These are phyloP conservation scores for Coelopa pilipes DNA, from an alignment of 2,888 invertebrate species.

Conservation along the genomic window DNA sequence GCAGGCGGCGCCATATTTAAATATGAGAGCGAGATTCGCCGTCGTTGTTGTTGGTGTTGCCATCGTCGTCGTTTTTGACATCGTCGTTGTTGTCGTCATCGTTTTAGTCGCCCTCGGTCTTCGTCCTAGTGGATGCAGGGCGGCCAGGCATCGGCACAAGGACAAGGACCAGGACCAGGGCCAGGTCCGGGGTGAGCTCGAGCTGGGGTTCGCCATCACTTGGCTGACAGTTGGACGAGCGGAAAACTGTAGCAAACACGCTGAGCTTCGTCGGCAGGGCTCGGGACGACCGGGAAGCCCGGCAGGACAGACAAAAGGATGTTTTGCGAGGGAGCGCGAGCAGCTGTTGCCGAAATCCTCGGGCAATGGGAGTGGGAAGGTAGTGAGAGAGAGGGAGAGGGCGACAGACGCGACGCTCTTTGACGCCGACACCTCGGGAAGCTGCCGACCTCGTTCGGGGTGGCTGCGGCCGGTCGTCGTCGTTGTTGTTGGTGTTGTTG, in stretches of 20 bases:
- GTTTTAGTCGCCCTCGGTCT: no score
- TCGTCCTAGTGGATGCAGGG: background rate
- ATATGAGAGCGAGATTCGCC: background rate
- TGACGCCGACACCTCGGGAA: slow-evolving; percentile 31
- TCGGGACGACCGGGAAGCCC: no score
- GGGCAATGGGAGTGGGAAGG: background rate
- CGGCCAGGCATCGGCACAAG: no score
- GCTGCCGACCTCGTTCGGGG: slow-evolving; percentile 20
- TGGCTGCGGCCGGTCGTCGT: background rate
- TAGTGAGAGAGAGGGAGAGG: background rate
- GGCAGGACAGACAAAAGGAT: background rate
- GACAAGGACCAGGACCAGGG: no score
- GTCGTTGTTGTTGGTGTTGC: no score
- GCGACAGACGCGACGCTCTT: background rate
- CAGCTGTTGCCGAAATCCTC: slow-evolving; percentile 31
- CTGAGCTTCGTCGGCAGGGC: no score
- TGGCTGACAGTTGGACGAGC: slow-evolving; percentile 18
- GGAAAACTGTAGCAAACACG: slow-evolving; percentile 8
- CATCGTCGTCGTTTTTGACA: background rate
- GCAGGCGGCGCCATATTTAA: slow-evolving; percentile 20
- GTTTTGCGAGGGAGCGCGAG: slow-evolving; percentile 13
- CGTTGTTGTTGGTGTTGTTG: slow-evolving; percentile 15
- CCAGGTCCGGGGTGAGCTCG: background rate
- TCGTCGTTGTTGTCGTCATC: background rate
- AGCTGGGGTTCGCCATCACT: slow-evolving; percentile 17